Conservation (phyloP, 2,888 invertebrate genomes). For the Desoria tigrina region DNA sequence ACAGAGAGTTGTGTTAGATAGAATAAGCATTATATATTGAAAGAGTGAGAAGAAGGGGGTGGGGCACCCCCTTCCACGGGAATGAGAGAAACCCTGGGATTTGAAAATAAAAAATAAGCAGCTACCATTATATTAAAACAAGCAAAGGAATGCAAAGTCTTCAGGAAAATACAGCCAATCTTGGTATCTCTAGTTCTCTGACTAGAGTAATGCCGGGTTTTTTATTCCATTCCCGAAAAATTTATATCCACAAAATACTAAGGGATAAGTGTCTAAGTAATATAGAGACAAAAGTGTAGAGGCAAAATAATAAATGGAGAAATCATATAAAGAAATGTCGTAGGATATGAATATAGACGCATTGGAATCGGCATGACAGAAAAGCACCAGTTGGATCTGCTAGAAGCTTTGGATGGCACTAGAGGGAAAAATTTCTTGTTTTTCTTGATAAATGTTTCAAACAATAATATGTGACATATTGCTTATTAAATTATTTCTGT, state of each 20-base stretch:
- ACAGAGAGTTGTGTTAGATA: not conserved
- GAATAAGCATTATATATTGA: not conserved
- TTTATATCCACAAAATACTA: slow-evolving; percentile 4
- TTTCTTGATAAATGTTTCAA: slow-evolving; percentile 44
- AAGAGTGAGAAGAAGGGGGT: not conserved
- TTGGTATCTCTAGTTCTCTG: slow-evolving; percentile 2
- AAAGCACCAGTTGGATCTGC: slow-evolving; percentile 11
- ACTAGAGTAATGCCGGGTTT: slow-evolving; percentile 8
- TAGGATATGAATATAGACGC: no score
- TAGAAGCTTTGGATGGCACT: slow-evolving; percentile 23
- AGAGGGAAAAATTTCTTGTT: slow-evolving; percentile 44
- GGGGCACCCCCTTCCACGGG: not conserved
- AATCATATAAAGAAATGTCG: no score
- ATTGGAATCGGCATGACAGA: no score
- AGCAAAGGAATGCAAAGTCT: slow-evolving; percentile 6
- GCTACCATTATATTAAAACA: slow-evolving; percentile 12
- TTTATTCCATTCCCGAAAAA: slow-evolving; percentile 17
- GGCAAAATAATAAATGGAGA: no score
- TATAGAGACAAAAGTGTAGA: no score
- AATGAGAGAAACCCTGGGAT: slow-evolving; percentile 5
- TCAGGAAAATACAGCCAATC: not conserved
- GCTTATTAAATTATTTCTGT: slow-evolving; percentile 53
- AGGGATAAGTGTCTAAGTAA: not conserved
- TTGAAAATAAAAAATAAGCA: not conserved
- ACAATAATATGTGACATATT: slow-evolving; percentile 50